Conservation (phyloP, 2,797 vertebrate genomes). For the Cheirogaleus major region DNA sequence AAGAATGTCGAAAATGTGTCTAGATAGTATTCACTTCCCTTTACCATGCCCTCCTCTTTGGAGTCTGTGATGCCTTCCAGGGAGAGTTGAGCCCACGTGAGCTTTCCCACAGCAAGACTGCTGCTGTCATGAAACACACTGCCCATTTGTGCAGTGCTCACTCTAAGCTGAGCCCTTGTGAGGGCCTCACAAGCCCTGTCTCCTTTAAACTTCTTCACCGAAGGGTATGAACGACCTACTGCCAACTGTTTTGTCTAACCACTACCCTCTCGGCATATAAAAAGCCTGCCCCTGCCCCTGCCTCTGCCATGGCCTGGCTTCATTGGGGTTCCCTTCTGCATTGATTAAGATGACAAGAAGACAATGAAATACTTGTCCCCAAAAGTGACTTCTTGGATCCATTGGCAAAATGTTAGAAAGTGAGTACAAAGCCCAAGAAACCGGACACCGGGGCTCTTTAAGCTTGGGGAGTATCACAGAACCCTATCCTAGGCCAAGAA, state of each 20-base stretch:
- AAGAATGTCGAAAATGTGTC: background rate
- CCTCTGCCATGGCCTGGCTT: background rate
- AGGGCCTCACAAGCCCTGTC: background rate
- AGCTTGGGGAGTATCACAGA: constrained; percentile 57
- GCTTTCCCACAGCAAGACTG: background rate
- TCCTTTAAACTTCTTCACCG: background rate
- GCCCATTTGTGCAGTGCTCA: background rate
- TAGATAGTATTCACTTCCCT: background rate
- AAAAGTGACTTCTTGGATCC: constrained; percentile 60
- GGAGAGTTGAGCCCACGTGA: background rate
- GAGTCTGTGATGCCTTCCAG: background rate
- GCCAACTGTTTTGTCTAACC: background rate
- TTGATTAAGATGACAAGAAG: background rate
- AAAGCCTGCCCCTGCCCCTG: background rate
- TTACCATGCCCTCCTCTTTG: background rate
- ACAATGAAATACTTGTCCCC: constrained; percentile 54
- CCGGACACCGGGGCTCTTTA: constrained; percentile 31
- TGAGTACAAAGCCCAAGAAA: constrained; percentile 54
- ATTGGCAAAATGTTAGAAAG: constrained; percentile 68
- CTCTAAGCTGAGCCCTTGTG: accelerated
- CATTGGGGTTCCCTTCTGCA: background rate
- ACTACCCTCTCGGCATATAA: background rate
- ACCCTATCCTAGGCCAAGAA: constrained; percentile 52
- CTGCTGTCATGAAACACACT: background rate
- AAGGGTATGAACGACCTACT: background rate